Percentiles rank a stretch among this genome's conserved stretches.
Conservation (phyloP, 92 coral and sea anemone species). For the Hydrozoanthus gracilis region DNA sequence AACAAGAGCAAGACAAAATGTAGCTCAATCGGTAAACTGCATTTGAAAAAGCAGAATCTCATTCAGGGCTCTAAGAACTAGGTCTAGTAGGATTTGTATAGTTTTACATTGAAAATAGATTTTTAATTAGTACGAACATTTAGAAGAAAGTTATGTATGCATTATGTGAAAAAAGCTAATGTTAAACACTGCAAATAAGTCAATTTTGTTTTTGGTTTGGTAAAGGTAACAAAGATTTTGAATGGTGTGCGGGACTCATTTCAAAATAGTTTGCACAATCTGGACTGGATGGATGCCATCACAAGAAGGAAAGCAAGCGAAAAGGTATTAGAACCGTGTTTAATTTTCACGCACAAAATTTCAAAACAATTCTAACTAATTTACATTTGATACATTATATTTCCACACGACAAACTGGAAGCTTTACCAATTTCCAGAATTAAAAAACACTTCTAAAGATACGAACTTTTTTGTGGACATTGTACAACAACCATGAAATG, state of each 20-base stretch:
- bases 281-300: slow-evolving; percentile 81
- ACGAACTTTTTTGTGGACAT: too few species aligned
- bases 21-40: too few species aligned
- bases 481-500: too few species aligned
- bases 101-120: not conserved
- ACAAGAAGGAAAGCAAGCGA: slow-evolving; percentile 61
- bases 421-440: too few species aligned
- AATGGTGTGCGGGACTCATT: slow-evolving; percentile 66
- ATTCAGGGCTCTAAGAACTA: too few species aligned
- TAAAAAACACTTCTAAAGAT: too few species aligned
- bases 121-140: not conserved
- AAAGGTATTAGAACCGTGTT: slow-evolving; percentile 55
- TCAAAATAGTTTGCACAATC: slow-evolving; percentile 57
- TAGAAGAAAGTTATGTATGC: not conserved
- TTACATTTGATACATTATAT: not conserved
- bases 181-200: not conserved
- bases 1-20: too few species aligned
- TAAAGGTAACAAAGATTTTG: slow-evolving; percentile 69
- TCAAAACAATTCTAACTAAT: not conserved
- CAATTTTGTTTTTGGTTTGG: not conserved
- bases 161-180: too few species aligned
- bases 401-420: too few species aligned
- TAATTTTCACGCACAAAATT: not conserved
- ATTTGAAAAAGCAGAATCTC: too few species aligned
- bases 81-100: too few species aligned